Conservation (phyloP, 2,113 vertebrate species). For the Scomber japonicus region DNA sequence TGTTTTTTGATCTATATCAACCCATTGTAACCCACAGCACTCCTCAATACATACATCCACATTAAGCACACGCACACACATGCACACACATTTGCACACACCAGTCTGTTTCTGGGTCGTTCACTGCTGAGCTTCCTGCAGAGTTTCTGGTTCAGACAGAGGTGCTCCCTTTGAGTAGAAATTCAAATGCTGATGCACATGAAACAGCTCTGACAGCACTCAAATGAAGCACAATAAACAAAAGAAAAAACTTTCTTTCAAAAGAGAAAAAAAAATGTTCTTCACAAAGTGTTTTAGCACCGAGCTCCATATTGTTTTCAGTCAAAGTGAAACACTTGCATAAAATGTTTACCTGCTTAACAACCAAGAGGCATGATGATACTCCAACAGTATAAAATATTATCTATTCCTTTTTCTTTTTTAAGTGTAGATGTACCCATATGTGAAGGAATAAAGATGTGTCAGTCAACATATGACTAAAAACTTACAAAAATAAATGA, state of each 20-base stretch:
- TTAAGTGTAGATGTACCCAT: slow-evolving; percentile 11
- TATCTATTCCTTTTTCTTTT: background rate
- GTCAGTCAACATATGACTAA: background rate
- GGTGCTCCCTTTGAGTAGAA: slow-evolving; percentile 62
- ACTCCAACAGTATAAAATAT: slow-evolving; percentile 14
- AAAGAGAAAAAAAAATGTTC: slow-evolving; percentile 38
- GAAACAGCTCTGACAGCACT: slow-evolving; percentile 64
- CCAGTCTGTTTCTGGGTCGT: slow-evolving; percentile 68
- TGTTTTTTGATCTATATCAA: slow-evolving; percentile 46
- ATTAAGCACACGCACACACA: background rate
- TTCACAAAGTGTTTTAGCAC: slow-evolving; percentile 37
- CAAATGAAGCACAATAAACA: slow-evolving; percentile 63
- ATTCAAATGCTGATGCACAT: slow-evolving; percentile 68
- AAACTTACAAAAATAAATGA: slow-evolving; percentile 29
- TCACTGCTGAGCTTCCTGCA: slow-evolving; percentile 64
- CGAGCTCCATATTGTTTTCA: slow-evolving; percentile 48
- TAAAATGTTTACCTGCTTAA: slow-evolving; percentile 25
- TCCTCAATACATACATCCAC: background rate
- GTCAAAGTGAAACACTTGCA: slow-evolving; percentile 50
- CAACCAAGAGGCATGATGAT: slow-evolving; percentile 13
- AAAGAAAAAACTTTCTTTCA: slow-evolving; percentile 30
- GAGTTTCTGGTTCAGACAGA: slow-evolving; percentile 72
- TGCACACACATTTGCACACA: background rate
- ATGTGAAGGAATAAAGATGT: background rate
- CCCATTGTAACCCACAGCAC: slow-evolving; percentile 22